Conservation (phyloP, 2,113 vertebrate species). For the Murina feae region DNA sequence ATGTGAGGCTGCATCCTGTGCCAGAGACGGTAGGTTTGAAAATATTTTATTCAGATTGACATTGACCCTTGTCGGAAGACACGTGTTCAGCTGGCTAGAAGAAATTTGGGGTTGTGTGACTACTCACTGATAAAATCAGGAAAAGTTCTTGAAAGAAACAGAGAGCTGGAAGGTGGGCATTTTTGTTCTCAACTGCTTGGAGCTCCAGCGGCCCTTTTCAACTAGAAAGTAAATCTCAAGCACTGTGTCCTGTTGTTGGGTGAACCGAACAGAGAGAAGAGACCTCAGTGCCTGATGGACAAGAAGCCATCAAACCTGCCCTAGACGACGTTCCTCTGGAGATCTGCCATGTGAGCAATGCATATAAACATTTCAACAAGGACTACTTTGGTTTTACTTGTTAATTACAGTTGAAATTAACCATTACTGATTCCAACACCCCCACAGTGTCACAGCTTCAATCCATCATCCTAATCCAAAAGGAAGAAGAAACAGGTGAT, state of each 20-base stretch:
- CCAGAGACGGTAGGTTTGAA: background rate
- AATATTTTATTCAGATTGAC: background rate
- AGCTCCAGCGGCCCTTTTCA: background rate
- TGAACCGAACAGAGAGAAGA: background rate
- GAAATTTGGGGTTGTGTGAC: background rate
- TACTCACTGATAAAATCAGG: background rate
- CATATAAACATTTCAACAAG: background rate
- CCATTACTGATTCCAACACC: background rate
- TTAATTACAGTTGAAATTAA: background rate
- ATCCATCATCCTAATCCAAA: background rate
- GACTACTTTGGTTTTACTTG: background rate
- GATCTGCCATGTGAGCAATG: background rate
- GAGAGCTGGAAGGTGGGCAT: background rate
- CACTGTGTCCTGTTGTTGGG: background rate
- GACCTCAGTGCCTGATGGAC: accelerated
- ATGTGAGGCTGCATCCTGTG: background rate
- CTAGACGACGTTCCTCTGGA: background rate
- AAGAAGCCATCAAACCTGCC: background rate
- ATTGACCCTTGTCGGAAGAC: background rate
- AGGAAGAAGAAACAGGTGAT: background rate
- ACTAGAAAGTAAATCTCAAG: background rate
- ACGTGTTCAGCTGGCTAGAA: background rate
- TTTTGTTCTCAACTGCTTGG: background rate
- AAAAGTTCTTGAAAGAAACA: background rate
- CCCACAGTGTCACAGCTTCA: background rate